Evolutionary conservation across 2,888 invertebrate genomes (phyloP).

Genomic region (Fragum fragum): DNA sequence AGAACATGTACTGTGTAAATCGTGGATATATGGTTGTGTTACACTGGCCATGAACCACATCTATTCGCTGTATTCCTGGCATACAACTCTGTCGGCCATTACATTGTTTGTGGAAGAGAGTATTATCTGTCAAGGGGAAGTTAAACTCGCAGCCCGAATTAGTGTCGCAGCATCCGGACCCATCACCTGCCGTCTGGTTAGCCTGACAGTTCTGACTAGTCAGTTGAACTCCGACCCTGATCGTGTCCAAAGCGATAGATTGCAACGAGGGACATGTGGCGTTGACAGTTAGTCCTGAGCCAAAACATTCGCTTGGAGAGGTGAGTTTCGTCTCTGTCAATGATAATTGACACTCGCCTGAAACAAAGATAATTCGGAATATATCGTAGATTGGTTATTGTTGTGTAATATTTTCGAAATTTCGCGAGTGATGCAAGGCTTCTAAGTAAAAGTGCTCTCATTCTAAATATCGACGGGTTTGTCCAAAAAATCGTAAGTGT

Average conservation of each 20-base stretch:
- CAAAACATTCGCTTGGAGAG: neutral
- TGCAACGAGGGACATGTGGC: neutral
- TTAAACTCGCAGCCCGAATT: conserved; percentile 8
- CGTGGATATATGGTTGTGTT: neutral
- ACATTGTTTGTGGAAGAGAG: neutral
- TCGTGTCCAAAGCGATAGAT: neutral
- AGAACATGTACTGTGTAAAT: conserved; percentile 2
- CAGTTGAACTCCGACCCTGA: neutral
- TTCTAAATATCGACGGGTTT: too few relatives aligned
- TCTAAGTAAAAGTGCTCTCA: too few relatives aligned
- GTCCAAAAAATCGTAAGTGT: too few relatives aligned
- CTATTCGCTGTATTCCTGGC: neutral
- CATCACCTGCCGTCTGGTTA: neutral
- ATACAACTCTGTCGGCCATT: neutral
- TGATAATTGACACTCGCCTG: neutral
- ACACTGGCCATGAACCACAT: neutral
- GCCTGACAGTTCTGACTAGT: neutral
- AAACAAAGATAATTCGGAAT: too few relatives aligned
- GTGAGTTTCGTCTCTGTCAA: neutral
- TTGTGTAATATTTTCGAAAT: too few relatives aligned
- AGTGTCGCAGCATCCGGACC: conserved; percentile 3
- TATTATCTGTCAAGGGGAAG: conserved; percentile 1
- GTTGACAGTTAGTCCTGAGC: neutral
- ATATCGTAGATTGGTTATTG: too few relatives aligned
- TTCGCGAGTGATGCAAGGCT: too few relatives aligned